These are phyloP conservation scores for Syngnathus rostellatus DNA, from an alignment of 2,797 vertebrate genomes.

Conservation along the genomic window DNA sequence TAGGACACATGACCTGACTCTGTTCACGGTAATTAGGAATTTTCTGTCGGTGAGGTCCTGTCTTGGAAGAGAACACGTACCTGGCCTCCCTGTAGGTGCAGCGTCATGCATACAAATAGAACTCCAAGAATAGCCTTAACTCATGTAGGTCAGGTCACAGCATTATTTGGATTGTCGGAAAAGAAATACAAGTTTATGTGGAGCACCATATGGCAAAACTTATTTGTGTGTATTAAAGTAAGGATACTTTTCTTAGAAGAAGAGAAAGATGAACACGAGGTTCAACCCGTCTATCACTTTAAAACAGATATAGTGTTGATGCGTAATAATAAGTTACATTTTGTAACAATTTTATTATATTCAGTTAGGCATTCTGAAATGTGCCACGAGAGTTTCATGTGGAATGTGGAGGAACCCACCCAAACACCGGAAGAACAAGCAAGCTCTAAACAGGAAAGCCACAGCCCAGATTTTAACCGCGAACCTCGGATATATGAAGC, in stretches of 20 bases:
- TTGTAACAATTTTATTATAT: not conserved
- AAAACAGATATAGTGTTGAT: not conserved
- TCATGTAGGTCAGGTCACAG: conserved; percentile 9
- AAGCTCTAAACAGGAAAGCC: not conserved
- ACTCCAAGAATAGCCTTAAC: conserved; percentile 4
- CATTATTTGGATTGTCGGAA: not conserved
- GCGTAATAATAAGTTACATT: not conserved
- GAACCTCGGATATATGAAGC: not conserved
- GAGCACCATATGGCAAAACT: not conserved
- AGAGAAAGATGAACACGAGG: not conserved
- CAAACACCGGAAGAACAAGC: not conserved
- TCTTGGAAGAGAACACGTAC: not conserved
- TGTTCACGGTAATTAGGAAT: conserved; percentile 53
- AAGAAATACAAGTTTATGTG: not conserved
- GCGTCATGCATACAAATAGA: conserved; percentile 3
- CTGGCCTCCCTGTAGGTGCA: conserved; percentile 2
- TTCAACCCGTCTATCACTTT: not conserved
- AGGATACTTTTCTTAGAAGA: not conserved
- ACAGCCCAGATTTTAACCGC: not conserved
- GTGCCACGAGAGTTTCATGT: not conserved
- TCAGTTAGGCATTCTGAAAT: not conserved
- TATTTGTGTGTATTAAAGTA: not conserved
- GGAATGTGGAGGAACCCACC: not conserved
- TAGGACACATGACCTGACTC: conserved; percentile 53
- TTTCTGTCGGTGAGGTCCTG: conserved; percentile 2